A percentile compares a stretch with the other conserved stretches of the same genome.
phyloP scores from a whole-genome alignment of 2,888 invertebrate species.

The Harpalus rubripes region DNA sequence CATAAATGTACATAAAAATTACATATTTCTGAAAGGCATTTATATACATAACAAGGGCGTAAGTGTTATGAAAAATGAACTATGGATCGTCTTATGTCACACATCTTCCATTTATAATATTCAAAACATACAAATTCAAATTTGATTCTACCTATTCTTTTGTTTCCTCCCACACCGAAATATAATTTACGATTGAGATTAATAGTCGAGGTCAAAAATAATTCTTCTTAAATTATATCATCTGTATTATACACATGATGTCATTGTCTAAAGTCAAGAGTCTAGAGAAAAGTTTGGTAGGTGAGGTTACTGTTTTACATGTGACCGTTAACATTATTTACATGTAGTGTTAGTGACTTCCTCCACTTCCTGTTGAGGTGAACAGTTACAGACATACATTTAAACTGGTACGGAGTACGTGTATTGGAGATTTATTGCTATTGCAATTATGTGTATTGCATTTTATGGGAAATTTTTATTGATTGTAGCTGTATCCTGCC shows the following conservation, averaged over 20 bases:
- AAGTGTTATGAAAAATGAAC: no score
- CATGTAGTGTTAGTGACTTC: slow-evolving; percentile 24
- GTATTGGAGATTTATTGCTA: not conserved
- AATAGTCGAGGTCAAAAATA: not conserved
- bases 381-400: not conserved
- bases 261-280: not conserved
- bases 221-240: slow-evolving; percentile 7
- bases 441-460: not conserved
- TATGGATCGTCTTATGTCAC: no score
- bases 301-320: not conserved
- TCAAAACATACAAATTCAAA: not conserved
- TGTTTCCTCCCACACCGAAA: not conserved
- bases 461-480: not conserved
- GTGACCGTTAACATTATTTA: slow-evolving; percentile 35
- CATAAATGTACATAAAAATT: no score
- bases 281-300: slow-evolving; percentile 1
- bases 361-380: slow-evolving; percentile 10
- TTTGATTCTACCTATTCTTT: not conserved
- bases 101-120: no score
- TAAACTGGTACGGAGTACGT: not conserved
- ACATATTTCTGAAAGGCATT: no score
- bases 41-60: no score
- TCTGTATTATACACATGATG: not conserved
- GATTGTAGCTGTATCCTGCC: not conserved
- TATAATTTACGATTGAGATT: not conserved